Conservation (phyloP, 2,797 vertebrate genomes). For the Artibeus jamaicensis region DNA sequence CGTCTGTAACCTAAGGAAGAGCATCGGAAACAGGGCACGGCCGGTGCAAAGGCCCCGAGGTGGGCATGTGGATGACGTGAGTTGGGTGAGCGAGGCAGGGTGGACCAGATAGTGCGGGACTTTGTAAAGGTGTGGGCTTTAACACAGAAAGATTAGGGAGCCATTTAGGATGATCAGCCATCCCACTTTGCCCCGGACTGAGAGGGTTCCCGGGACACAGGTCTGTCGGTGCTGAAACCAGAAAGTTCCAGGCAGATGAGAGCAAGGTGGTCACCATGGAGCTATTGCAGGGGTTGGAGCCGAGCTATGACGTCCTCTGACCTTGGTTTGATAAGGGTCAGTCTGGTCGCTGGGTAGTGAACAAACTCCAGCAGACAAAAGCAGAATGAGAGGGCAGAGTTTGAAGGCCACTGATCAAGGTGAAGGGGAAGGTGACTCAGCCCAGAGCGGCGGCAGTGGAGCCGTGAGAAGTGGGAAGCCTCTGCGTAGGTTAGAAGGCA, state of each 20-base stretch:
- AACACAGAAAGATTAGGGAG: background rate
- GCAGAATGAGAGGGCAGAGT: background rate
- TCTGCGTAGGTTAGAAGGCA: background rate
- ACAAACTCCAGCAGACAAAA: background rate
- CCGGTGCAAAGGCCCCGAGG: background rate
- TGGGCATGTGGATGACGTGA: background rate
- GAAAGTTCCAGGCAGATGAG: background rate
- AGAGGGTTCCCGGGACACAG: background rate
- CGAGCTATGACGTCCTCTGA: background rate
- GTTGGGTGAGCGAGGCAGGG: background rate
- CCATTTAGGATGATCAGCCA: background rate
- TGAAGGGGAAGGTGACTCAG: background rate
- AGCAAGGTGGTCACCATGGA: background rate
- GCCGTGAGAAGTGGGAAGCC: background rate
- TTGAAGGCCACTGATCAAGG: background rate
- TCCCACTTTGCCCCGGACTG: background rate
- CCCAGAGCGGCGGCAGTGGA: background rate
- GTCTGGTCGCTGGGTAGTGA: background rate
- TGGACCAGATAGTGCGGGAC: background rate
- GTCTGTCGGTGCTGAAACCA: background rate
- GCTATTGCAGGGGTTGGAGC: background rate
- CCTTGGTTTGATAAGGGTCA: background rate
- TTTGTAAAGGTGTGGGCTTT: background rate
- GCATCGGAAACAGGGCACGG: background rate
- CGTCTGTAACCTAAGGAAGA: background rate